Percentiles rank a stretch among this genome's conserved stretches.
Evolutionary conservation across 2,888 invertebrate species (phyloP).

Genomic region (Papilio elwesi): DNA sequence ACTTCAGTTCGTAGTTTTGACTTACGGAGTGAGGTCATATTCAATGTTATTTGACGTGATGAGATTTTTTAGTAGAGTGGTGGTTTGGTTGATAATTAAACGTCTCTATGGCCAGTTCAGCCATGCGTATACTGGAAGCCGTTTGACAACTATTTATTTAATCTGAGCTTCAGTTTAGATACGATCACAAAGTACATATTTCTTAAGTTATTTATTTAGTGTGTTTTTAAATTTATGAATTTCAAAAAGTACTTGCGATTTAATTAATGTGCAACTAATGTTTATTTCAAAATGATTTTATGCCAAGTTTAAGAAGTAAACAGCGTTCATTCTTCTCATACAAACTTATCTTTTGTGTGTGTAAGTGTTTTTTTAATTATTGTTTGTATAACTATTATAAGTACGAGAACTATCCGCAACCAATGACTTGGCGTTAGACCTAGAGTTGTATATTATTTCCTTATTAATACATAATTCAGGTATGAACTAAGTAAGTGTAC

Average conservation of each 20-base stretch:
- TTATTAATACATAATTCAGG: too few species aligned
- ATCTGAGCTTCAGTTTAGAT: neutral
- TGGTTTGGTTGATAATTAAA: slow-evolving; percentile 2
- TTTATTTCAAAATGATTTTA: neutral
- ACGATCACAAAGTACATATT: neutral
- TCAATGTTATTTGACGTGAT: slow-evolving; percentile 22
- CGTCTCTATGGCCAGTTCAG: neutral
- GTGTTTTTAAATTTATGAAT: neutral
- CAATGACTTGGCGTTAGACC: too few species aligned
- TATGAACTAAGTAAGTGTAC: too few species aligned
- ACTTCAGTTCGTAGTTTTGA: slow-evolving; percentile 71
- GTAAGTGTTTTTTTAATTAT: neutral
- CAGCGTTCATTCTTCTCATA: neutral
- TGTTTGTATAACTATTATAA: neutral
- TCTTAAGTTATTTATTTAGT: neutral
- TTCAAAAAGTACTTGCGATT: neutral
- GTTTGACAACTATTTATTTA: neutral
- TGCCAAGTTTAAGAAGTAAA: neutral
- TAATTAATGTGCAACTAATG: neutral
- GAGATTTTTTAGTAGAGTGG: slow-evolving; percentile 7
- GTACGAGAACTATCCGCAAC: too few species aligned
- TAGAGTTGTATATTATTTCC: too few species aligned
- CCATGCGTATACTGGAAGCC: neutral
- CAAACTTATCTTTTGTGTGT: neutral
- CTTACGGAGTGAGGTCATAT: slow-evolving; percentile 64